Evolutionary conservation across 1,140 invertebrate species (phyloP).

Genomic region (Plutomurus gul): DNA sequence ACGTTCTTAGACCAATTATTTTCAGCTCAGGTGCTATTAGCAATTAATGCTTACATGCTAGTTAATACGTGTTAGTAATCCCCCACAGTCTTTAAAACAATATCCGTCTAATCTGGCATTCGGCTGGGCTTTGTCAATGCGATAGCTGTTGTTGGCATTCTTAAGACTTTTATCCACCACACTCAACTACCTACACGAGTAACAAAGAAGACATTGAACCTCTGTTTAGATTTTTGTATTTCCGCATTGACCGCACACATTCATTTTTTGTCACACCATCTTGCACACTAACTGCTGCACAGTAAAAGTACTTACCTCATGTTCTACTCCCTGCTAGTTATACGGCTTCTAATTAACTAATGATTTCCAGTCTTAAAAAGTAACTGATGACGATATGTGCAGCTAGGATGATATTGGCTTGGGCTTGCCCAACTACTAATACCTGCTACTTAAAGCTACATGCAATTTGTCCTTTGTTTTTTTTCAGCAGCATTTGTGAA

Average conservation of each 20-base stretch:
- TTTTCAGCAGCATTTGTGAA: neutral
- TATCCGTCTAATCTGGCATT: no score
- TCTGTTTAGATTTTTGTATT: constrained; percentile 2
- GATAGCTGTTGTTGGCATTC: no score
- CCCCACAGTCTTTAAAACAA: no score
- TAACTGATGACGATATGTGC: neutral
- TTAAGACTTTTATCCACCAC: no score
- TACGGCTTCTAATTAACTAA: constrained; percentile 26
- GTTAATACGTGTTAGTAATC: no score
- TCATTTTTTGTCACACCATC: neutral
- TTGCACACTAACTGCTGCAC: neutral
- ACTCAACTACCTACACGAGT: neutral
- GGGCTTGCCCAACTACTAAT: no score
- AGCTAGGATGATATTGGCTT: no score
- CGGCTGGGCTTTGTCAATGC: no score
- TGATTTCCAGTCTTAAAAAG: neutral
- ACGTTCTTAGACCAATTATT: no score
- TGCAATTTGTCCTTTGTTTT: neutral
- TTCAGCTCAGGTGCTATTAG: no score
- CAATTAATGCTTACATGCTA: no score
- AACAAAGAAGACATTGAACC: constrained; percentile 20
- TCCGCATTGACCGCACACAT: constrained; percentile 18
- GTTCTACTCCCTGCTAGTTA: neutral
- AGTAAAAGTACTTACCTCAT: neutral
- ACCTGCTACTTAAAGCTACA: no score